Evolutionary conservation across 2,888 invertebrate genomes (phyloP), one percentile per base, ranked within the genome.

Genomic region (Apomyelois bistriatella): DNA sequence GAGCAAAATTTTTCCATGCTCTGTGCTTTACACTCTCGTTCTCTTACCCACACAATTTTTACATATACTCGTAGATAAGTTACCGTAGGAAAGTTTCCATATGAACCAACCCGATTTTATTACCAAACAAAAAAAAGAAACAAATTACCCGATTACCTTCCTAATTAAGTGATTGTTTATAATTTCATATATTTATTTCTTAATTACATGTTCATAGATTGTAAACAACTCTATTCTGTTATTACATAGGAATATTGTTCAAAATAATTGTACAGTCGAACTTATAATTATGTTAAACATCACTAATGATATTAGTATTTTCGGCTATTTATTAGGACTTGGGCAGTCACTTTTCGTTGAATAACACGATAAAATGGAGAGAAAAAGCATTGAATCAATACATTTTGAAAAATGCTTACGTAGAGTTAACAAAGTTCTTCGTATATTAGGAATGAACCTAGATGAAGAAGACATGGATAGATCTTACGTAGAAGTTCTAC

Each of bases 321-420:
- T 2, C 2, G 22, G 8, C 3, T 8, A 16, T 40, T 40, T 40
- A 40, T 10, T 16, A 40, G 9, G 3, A 38, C 15, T 3, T 13
- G 12, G 16, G 40, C 15, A 6, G 13, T 8, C 9, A 16, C 15
- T 12, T 9, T 3, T 7, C 1, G 37, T 10, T 6, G 5, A 48
- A 7, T 1, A 37, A n/a, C 5, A 28, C 36, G n/a, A 13, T n/a
- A 9, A 41, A 40, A 51, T 22, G 37, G 38, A 47, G 17, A 62
- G 47, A 53, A 68, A 61, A 60, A 56, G 50, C 17, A 46, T 56
- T 50, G 62, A 64, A 46, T 52, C 60, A 57, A 17, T 57, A 35
- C 8, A 66, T 12, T 71, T 73, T 54, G 67, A 73, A 53, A 56
- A 55, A 52, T 56, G 56, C 53, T 56, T 78, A 28, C 49, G 50